Percentiles rank a stretch among this genome's conserved stretches.
Conservation (phyloP, 2,113 vertebrate species). For the Setophaga petechia region DNA sequence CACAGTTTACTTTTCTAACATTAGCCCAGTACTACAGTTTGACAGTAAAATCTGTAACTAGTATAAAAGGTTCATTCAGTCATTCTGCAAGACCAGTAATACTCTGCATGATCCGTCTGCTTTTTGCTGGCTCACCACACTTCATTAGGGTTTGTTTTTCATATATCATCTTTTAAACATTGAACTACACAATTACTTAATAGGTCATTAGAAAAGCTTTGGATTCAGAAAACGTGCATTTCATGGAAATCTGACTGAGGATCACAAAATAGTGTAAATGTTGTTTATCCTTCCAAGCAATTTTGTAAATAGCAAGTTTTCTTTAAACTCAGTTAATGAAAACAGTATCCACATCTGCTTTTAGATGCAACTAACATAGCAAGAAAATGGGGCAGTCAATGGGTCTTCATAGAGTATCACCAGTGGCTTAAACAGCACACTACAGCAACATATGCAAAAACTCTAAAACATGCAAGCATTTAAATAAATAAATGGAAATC, state of each 20-base stretch:
- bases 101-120: background rate
- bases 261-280: background rate
- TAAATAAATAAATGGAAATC: background rate
- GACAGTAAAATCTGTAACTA: background rate
- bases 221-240: background rate
- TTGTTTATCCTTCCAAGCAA: background rate
- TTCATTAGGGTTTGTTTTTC: background rate
- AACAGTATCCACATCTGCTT: background rate
- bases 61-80: constrained; percentile 17
- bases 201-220: background rate
- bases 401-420: background rate
- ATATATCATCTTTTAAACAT: background rate
- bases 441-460: background rate
- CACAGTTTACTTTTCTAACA: background rate
- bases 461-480: background rate
- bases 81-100: background rate
- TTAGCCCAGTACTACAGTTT: background rate
- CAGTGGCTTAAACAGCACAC: background rate
- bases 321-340: background rate
- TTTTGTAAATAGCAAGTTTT: background rate
- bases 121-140: background rate
- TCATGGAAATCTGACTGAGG: background rate
- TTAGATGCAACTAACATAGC: background rate
- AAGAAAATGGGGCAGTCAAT: background rate
- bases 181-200: background rate